These are phyloP conservation scores for Desoria tigrina DNA, from an alignment of 2,888 invertebrate species.

Conservation along the genomic window DNA sequence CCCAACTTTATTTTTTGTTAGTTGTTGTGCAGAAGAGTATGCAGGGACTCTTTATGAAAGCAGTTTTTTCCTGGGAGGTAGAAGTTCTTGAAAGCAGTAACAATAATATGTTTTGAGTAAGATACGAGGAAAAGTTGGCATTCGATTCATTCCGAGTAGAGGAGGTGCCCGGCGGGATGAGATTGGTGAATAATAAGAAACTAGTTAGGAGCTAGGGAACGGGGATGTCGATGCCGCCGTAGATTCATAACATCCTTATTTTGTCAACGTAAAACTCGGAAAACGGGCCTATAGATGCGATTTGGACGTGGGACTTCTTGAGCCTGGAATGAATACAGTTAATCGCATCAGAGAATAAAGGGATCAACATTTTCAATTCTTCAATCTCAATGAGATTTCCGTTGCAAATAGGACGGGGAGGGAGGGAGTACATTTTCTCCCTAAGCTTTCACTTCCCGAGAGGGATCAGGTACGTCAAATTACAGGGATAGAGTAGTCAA, in stretches of 20 bases:
- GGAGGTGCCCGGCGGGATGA: no score
- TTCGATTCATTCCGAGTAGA: no score
- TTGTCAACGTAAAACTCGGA: no score
- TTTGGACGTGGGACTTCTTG: not conserved
- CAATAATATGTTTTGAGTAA: no score
- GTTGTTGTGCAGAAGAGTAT: not conserved
- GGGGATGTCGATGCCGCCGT: no score
- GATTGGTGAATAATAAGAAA: no score
- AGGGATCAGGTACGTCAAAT: slow-evolving; percentile 12
- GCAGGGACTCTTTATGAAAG: no score
- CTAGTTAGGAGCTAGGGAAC: no score
- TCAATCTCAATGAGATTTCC: slow-evolving; percentile 7
- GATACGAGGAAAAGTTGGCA: no score
- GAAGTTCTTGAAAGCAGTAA: no score
- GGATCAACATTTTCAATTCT: slow-evolving; percentile 8
- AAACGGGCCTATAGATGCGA: not conserved
- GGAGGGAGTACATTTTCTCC: not conserved
- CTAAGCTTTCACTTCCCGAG: slow-evolving; percentile 4
- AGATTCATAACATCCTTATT: no score
- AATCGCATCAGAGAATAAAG: slow-evolving; percentile 5
- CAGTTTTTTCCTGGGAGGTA: no score
- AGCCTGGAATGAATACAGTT: not conserved
- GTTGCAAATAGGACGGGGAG: not conserved
- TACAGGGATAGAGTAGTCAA: not conserved
- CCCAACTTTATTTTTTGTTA: not conserved